Evolutionary conservation across 2,797 vertebrate genomes (phyloP), one percentile per base, ranked within the genome.

Genomic region (Micromesistius poutassou): DNA sequence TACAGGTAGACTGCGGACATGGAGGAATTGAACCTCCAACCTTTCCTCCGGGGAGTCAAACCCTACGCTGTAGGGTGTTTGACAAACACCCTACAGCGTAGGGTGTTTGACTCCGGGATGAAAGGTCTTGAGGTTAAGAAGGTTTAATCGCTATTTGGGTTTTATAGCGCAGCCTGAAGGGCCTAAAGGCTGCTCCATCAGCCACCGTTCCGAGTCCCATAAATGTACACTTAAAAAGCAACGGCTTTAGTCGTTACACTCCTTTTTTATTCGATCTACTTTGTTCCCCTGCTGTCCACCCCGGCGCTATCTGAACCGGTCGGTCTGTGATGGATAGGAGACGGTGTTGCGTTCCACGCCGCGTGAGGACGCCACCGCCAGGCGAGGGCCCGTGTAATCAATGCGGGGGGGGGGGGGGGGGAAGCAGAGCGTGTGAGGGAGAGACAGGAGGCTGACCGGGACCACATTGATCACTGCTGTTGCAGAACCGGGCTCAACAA

Each of bases 381-480:
- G 78, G 35, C 75, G 76, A 25, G 3, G 16, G 28, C 73, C 72
- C 12, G 73, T 72, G 83, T 83, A 79, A 89, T 88, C 81, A 81
- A 76, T 87, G 78, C 70, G 77, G 80, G 70, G 80, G 77, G 74
- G 55, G 80, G 77, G 74, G 55, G 62, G 28, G n/a, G 9, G 12
- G 62, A 68, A 28, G 25, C n/a, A 68, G 62, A 68, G n/a, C 8
- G 25, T 28, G 55, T 36, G 75, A 83, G 85, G n/a, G 78, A 19
- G 84, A 90, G 77, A 77, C 72, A 78, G 25, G 78, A 76, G 84
- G 81, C 83, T 83, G 33, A 92, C 84, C 76, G 71, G 36, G 35
- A 30, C 72, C 33, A 82, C 79, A 90, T 87, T 85, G 14, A 42
- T 42, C 79, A 89, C 89, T 75, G 72, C 76, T 30, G 73, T 46